Evolutionary conservation across 2,888 invertebrate genomes (phyloP), one percentile per base, ranked within the genome.

Genomic region (Chaitophorus viminalis): DNA sequence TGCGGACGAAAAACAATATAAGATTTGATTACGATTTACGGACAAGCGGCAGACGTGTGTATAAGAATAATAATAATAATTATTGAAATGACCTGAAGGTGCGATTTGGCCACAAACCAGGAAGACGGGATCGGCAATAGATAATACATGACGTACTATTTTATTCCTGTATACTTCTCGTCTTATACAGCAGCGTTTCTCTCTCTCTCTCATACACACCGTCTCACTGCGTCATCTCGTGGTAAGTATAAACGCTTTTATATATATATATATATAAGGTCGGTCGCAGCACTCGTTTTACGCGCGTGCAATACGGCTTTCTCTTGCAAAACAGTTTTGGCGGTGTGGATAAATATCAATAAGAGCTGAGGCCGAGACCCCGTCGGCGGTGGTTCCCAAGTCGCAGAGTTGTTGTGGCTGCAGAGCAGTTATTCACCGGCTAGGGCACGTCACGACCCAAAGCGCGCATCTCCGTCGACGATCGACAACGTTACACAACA

Each of bases 291-390:
- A 31, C 31, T 82, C 46, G 68, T 72, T 52, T 72, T 17, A 68
- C 29, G 46, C 70, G 70, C 3, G 70, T 31, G n/a, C 52, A 60
- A 78, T 60, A 60, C 36, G 39, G 33, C 82, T 82, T 82, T 82
- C 82, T 82, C 83, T 29, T 2, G 46, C 25, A 0, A 75, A 74
- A 83, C 75, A 60, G 29, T 83, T 83, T 83, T 29, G 75, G 60
- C 75, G 36, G 72, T 74, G 72, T n/a, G 74, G 54, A 60, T 60
- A 60, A 83, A 60, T 75, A 83, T 60, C 74, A 60, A 2, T 29
- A 83, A 60, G 36, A 39, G n/a, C 74, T 21, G 74, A 60, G 74
- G 83, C 39, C 83, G 25, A 72, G 82, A 74, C 72, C 72, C 72
- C 82, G 25, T 68, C 11, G 60, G 31, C 52, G 52, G 31, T 39